Conservation (phyloP, 2,797 vertebrate genomes). For the Microchirus variegatus region DNA sequence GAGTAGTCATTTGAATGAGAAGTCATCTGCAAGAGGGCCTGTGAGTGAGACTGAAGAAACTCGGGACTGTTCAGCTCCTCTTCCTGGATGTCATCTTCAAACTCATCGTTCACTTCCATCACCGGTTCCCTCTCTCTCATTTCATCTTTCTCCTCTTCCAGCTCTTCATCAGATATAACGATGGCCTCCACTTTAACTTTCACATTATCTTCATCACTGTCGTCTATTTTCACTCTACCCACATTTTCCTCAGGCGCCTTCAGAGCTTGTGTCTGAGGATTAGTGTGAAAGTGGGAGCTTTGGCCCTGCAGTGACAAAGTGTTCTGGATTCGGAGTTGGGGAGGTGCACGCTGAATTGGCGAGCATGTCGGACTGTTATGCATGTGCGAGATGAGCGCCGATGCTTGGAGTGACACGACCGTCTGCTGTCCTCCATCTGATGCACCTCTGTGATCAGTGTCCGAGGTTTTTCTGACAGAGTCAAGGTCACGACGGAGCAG, state of each 20-base stretch:
- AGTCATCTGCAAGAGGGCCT: slow-evolving; percentile 79
- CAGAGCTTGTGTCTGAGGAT: slow-evolving; percentile 26
- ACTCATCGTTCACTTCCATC: slow-evolving; percentile 73
- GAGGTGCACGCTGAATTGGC: slow-evolving; percentile 13
- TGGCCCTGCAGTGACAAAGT: slow-evolving; percentile 47
- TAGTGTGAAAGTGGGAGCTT: slow-evolving; percentile 23
- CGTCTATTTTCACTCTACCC: slow-evolving; percentile 15
- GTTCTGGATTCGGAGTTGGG: slow-evolving; percentile 63
- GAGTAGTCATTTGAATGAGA: slow-evolving; percentile 72
- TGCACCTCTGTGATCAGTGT: slow-evolving; percentile 27
- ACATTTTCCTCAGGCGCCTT: slow-evolving; percentile 6
- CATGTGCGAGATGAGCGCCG: slow-evolving; percentile 39
- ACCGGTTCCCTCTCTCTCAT: slow-evolving; percentile 37
- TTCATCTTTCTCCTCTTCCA: slow-evolving; percentile 76
- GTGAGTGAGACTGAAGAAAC: slow-evolving; percentile 80
- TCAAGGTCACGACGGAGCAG: slow-evolving; percentile 13
- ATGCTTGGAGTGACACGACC: slow-evolving; percentile 46
- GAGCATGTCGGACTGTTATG: slow-evolving; percentile 29
- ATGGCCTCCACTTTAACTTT: slow-evolving; percentile 93
- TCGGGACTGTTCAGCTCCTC: slow-evolving; percentile 77
- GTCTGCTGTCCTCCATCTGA: slow-evolving; percentile 44
- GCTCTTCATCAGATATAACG: slow-evolving; percentile 92
- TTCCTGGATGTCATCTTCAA: slow-evolving; percentile 70
- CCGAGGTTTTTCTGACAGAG: slow-evolving; percentile 22
- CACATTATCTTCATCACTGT: slow-evolving; percentile 44